phyloP scores from a whole-genome alignment of 2,888 invertebrate species.

The Cordilura impudica region DNA sequence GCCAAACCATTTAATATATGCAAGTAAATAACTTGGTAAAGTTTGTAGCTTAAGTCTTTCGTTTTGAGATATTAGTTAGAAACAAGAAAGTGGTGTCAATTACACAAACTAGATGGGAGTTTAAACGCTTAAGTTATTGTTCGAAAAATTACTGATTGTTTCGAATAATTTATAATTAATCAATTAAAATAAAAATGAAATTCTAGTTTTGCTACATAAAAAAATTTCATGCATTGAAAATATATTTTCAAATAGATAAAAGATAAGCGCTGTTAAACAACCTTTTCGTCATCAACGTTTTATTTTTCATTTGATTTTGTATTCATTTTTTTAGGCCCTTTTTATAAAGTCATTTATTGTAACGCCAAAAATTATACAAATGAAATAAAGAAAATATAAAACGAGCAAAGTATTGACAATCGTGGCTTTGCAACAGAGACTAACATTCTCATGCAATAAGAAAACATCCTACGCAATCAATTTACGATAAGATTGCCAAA shows the following conservation, averaged over 20 bases:
- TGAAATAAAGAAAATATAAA: conserved; percentile 5
- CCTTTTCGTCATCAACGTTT: conserved; percentile 34
- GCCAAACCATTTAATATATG: too few relatives aligned
- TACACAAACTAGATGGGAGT: too few relatives aligned
- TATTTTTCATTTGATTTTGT: conserved; percentile 7
- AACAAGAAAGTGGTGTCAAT: too few relatives aligned
- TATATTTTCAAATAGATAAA: conserved; percentile 9
- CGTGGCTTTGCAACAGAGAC: conserved; percentile 46
- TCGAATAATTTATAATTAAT: too few relatives aligned
- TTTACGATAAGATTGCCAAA: conserved; percentile 61
- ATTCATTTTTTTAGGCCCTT: conserved; percentile 14
- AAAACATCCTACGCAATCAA: conserved; percentile 60
- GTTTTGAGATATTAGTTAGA: conserved; percentile 11
- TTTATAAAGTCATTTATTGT: conserved; percentile 39
- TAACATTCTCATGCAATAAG: conserved; percentile 39
- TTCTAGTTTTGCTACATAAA: too few relatives aligned
- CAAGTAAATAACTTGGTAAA: neutral
- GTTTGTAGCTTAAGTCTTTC: conserved; percentile 40
- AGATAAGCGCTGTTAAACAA: conserved; percentile 6
- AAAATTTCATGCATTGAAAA: conserved; percentile 20
- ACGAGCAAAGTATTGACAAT: conserved; percentile 29
- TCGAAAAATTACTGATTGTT: too few relatives aligned
- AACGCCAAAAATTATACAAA: conserved; percentile 33
- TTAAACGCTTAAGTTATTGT: too few relatives aligned
- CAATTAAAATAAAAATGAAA: too few relatives aligned